phyloP scores from a whole-genome alignment of 1,140 invertebrate genomes.

The Trichoplusia ni region DNA sequence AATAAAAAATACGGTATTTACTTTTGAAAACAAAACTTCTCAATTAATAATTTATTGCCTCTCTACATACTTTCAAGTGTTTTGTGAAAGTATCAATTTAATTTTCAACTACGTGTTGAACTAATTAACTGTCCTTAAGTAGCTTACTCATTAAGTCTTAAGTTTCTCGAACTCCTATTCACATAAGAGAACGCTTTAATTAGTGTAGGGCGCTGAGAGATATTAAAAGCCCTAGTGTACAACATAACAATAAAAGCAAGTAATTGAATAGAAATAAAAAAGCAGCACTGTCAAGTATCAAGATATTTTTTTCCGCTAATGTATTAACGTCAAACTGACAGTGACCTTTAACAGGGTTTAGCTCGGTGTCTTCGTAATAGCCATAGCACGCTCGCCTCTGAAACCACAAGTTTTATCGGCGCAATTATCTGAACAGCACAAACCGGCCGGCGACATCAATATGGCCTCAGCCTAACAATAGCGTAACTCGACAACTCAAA shows the following conservation, averaged over 20 bases:
- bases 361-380: conserved; percentile 11
- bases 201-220: no score
- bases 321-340: no score
- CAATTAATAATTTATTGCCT: no score
- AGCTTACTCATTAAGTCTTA: not conserved
- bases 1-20: no score
- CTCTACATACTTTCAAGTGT: no score
- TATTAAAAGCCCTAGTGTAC: no score
- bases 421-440: conserved; percentile 28
- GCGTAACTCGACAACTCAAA: conserved; percentile 26
- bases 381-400: conserved; percentile 13
- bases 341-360: conserved; percentile 13
- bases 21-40: no score
- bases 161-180: not conserved
- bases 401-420: conserved; percentile 32
- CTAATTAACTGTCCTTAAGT: not conserved
- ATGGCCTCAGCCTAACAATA: conserved; percentile 31
- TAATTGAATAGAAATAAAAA: no score
- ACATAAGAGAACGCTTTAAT: not conserved
- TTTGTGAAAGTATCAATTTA: not conserved
- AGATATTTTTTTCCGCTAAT: no score
- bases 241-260: no score
- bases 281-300: no score
- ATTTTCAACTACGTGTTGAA: not conserved
- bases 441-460: conserved; percentile 26